Evolutionary conservation across 2,113 vertebrate species (phyloP), one percentile per base, ranked within the genome.

Genomic region (Amazona guildingii): DNA sequence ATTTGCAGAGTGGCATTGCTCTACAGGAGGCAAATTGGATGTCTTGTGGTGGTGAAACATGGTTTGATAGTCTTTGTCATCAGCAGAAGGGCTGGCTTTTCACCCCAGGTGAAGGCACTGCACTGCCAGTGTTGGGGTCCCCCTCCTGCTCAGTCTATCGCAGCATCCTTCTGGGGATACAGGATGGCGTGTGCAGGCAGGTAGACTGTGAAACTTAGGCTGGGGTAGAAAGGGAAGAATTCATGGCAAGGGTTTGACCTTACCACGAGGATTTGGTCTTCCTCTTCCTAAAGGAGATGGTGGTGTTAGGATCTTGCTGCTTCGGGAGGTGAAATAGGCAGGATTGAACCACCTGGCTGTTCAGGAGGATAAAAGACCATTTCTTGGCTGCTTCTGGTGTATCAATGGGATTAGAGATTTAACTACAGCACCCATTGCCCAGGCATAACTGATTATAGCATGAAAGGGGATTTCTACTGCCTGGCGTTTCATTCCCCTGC

Each of bases 161-260:
- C 7, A 7, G 55, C 6, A 46, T 75, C 57, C 12, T 74, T 62
- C 54, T 49, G 5, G 46, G 44, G 17, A 3, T 75, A 54, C 27
- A 20, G n/a, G 21, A 3, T 55, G 48, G 62, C 0, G 0, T 51
- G 57, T 0, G 1, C 0, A 4, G 12, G 55, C 18, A 43, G 69
- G n/a, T 0, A 6, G 62, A 29, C 44, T 13, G 3, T 37, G 49
- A 80, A 80, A 83, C 43, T 20, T 3, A n/a, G 63, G 2, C 23
- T 37, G 29, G 51, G 18, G 15, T 25, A 41, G 54, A 66, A 70
- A 77, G 33, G 21, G 15, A 20, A 88, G 31, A 37, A 33, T 69
- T 86, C 7, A 4, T 5, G 33, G 59, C 44, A 57, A 48, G 29
- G 68, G 13, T 17, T 51, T 64, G 41, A 25, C 19, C 13, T 35